Percentiles rank a stretch among this genome's conserved stretches.
Conservation (phyloP, 1,140 invertebrate genomes). For the Forficula auricularia region DNA sequence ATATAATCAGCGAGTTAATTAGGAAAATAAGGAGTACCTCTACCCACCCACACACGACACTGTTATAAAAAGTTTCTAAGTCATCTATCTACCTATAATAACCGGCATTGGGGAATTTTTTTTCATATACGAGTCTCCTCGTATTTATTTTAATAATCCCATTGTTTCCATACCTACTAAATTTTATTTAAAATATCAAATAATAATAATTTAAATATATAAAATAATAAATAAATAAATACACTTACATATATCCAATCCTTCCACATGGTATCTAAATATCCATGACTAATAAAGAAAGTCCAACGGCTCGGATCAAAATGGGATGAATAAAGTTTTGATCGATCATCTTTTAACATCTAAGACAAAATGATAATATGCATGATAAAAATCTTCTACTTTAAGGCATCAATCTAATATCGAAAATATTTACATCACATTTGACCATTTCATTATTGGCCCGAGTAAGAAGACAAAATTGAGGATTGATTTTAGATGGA, state of each 20-base stretch:
- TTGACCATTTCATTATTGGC: conserved; percentile 27
- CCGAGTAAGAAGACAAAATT: conserved; percentile 30
- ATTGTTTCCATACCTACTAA: too few species aligned
- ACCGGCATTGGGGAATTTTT: too few species aligned
- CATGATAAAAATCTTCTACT: conserved; percentile 20
- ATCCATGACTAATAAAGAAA: conserved; percentile 69
- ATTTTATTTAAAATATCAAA: too few species aligned
- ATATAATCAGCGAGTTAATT: too few species aligned
- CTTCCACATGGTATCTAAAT: conserved; percentile 61
- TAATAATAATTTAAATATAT: too few species aligned
- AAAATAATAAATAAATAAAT: too few species aligned
- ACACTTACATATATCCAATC: conserved; percentile 45
- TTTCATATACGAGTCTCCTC: too few species aligned
- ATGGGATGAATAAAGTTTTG: conserved; percentile 2
- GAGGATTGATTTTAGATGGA: conserved; percentile 34
- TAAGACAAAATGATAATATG: conserved; percentile 21
- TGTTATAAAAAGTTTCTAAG: too few species aligned
- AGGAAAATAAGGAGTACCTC: too few species aligned
- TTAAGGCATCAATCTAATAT: conserved; percentile 2
- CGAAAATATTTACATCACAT: conserved; percentile 25
- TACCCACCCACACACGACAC: too few species aligned
- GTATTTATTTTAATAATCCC: too few species aligned
- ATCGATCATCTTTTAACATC: not conserved
- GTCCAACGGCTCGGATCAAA: conserved; percentile 33
- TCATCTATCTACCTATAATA: too few species aligned